Evolutionary conservation across 1,140 invertebrate genomes (phyloP).

Genomic region (Lasaia peninsularis): DNA sequence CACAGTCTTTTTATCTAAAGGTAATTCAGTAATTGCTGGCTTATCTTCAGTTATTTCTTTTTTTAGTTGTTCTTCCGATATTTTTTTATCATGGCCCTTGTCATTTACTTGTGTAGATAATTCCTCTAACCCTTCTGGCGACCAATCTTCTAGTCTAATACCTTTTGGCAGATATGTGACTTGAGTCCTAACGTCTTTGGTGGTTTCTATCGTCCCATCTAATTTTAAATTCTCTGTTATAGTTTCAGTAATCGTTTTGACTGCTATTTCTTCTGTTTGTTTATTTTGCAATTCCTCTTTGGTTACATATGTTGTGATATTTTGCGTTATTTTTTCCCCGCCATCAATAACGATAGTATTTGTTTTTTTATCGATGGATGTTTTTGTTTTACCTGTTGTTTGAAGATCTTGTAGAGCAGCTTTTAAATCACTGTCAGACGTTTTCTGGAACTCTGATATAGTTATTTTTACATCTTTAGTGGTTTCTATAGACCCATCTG

Average conservation of each 20-base stretch:
- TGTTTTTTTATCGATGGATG: slow-evolving; percentile 60
- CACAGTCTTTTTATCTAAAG: slow-evolving; percentile 35
- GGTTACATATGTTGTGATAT: slow-evolving; percentile 60
- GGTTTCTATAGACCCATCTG: slow-evolving; percentile 71
- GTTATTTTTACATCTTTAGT: slow-evolving; percentile 76
- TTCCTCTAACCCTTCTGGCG: slow-evolving; percentile 61
- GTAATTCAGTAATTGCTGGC: slow-evolving; percentile 38
- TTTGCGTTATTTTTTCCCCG: slow-evolving; percentile 59
- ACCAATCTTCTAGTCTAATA: slow-evolving; percentile 67
- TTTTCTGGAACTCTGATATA: slow-evolving; percentile 73
- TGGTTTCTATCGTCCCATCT: slow-evolving; percentile 68
- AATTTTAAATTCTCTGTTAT: slow-evolving; percentile 63
- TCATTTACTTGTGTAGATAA: slow-evolving; percentile 3
- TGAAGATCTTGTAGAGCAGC: slow-evolving; percentile 57
- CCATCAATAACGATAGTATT: slow-evolving; percentile 52
- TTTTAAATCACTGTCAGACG: slow-evolving; percentile 66
- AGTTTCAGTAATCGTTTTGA: slow-evolving; percentile 73
- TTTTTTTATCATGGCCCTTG: slow-evolving; percentile 25
- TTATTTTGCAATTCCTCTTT: slow-evolving; percentile 71
- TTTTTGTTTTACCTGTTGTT: slow-evolving; percentile 66
- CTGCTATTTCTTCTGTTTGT: slow-evolving; percentile 61
- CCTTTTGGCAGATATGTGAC: slow-evolving; percentile 73
- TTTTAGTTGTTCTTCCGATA: slow-evolving; percentile 5
- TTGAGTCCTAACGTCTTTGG: slow-evolving; percentile 73
- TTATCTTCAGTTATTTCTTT: slow-evolving; percentile 25